phyloP scores from a whole-genome alignment of 2,113 vertebrate species.

The Grantiella picta region DNA sequence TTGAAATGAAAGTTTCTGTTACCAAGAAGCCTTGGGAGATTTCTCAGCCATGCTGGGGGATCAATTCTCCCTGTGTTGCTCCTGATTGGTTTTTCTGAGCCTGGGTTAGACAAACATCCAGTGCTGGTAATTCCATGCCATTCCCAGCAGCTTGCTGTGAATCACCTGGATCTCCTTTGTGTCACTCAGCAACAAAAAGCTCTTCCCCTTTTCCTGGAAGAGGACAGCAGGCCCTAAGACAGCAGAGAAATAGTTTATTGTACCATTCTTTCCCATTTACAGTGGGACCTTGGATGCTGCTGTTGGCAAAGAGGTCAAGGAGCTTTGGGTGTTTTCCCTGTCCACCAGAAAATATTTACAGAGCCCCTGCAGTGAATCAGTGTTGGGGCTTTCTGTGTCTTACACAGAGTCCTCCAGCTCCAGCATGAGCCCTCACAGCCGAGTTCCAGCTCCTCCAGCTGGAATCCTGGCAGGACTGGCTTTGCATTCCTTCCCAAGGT shows the following conservation, averaged over 20 bases:
- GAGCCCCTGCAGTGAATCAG: not conserved
- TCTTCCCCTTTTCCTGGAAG: not conserved
- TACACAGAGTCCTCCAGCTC: not conserved
- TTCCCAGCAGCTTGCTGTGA: not conserved
- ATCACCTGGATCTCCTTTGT: not conserved
- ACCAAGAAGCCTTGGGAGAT: not conserved
- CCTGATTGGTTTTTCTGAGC: not conserved
- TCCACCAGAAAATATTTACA: not conserved
- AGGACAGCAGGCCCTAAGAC: not conserved
- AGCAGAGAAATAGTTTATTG: not conserved
- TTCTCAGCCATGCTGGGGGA: not conserved
- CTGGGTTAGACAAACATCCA: not conserved
- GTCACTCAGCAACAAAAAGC: not conserved
- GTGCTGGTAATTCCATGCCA: rapidly evolving
- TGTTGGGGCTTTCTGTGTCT: not conserved
- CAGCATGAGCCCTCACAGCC: rapidly evolving
- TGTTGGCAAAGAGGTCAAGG: not conserved
- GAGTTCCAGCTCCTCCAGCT: not conserved
- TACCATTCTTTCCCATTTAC: rapidly evolving
- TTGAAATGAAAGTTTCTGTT: not conserved
- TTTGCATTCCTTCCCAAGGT: not conserved
- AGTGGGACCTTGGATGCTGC: not conserved
- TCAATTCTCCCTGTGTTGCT: not conserved
- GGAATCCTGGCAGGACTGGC: not conserved
- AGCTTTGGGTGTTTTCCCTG: not conserved